Evolutionary conservation across 2,888 invertebrate genomes (phyloP).

Genomic region (Timema podura): DNA sequence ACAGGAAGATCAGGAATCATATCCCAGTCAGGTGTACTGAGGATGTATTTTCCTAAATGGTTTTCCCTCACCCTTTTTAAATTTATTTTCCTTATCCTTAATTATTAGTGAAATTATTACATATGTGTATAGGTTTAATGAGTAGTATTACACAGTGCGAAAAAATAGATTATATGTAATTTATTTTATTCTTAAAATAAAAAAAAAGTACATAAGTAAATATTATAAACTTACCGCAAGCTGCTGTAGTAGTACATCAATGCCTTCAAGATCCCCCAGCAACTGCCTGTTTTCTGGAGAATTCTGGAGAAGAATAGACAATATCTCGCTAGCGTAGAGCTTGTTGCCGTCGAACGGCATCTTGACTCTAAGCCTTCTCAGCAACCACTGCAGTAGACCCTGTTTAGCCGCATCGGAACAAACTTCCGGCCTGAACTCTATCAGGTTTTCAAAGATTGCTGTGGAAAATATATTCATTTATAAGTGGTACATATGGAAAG

Average conservation of each 20-base stretch:
- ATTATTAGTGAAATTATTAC: too few species aligned
- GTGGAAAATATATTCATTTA: constrained; percentile 14
- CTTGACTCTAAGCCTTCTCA: constrained; percentile 85
- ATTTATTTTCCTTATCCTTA: too few species aligned
- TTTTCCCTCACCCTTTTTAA: too few species aligned
- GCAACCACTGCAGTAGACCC: constrained; percentile 86
- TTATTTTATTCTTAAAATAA: too few species aligned
- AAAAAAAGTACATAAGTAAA: background rate
- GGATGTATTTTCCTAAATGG: too few species aligned
- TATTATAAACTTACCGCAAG: constrained; percentile 62
- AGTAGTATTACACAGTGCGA: too few species aligned
- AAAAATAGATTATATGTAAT: too few species aligned
- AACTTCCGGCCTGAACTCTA: constrained; percentile 83
- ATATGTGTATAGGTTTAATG: too few species aligned
- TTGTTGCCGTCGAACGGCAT: constrained; percentile 93
- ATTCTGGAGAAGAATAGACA: constrained; percentile 91
- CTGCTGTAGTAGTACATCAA: constrained; percentile 93
- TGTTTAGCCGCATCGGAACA: constrained; percentile 83
- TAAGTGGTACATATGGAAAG: constrained; percentile 31
- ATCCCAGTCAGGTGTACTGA: too few species aligned
- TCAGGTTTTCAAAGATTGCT: constrained; percentile 92
- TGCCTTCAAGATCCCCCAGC: constrained; percentile 91
- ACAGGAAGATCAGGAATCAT: too few species aligned
- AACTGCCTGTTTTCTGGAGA: constrained; percentile 75
- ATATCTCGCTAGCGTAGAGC: constrained; percentile 90